Conservation (phyloP, 2,797 vertebrate species). For the Synaphobranchus kaupii region DNA sequence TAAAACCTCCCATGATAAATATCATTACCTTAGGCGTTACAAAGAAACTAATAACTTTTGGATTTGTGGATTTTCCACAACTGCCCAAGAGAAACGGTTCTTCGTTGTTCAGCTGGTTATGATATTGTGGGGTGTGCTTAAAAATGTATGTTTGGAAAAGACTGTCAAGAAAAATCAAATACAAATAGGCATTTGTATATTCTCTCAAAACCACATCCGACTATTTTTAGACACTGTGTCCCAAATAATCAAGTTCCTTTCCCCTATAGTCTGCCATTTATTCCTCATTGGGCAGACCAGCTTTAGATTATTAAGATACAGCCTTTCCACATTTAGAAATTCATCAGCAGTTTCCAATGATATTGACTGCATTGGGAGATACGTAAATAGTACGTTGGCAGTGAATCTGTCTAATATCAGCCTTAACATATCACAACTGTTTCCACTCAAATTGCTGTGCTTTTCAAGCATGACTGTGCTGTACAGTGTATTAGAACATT, state of each 20-base stretch:
- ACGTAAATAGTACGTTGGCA: background rate
- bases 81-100: background rate
- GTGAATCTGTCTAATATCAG: conserved; percentile 16
- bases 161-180: conserved; percentile 1
- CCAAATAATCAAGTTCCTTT: background rate
- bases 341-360: conserved; percentile 19
- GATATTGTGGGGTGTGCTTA: conserved; percentile 5
- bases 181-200: background rate
- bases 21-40: background rate
- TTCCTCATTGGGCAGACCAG: background rate
- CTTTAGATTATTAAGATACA: conserved; percentile 20
- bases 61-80: conserved; percentile 6
- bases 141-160: conserved; percentile 7
- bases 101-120: background rate
- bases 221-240: background rate
- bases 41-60: background rate
- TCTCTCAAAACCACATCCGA: background rate
- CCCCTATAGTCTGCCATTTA: background rate
- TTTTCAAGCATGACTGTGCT: background rate
- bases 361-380: background rate
- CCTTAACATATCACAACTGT: conserved; percentile 25
- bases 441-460: conserved; percentile 11
- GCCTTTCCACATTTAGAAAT: background rate
- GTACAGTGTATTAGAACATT: background rate
- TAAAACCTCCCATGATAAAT: conserved; percentile 1